phyloP scores from a whole-genome alignment of 1,140 invertebrate species.

The Helicoverpa armigera region DNA sequence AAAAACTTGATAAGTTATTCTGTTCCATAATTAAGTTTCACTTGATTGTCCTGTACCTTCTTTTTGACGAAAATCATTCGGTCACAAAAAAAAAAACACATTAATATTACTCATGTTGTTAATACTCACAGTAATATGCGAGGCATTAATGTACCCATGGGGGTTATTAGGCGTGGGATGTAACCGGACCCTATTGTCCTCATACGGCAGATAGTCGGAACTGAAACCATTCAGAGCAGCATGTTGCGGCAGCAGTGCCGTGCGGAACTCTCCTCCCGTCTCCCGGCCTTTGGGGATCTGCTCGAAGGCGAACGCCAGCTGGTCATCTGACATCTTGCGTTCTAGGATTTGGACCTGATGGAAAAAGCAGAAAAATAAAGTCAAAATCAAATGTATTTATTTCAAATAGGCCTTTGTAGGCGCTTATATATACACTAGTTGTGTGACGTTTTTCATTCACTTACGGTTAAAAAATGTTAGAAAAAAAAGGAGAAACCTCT shows the following conservation, averaged over 20 bases:
- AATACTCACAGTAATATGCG: slow-evolving; percentile 91
- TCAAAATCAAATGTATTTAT: no score
- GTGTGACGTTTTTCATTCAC: no score
- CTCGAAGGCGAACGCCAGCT: slow-evolving; percentile 95
- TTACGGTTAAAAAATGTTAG: no score
- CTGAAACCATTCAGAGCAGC: slow-evolving; percentile 87
- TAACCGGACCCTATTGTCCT: slow-evolving; percentile 94
- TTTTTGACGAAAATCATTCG: no score
- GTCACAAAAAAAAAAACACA: no score
- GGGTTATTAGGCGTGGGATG: slow-evolving; percentile 93
- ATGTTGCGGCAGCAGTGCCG: slow-evolving; percentile 90
- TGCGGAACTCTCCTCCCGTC: slow-evolving; percentile 88
- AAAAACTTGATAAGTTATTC: no score
- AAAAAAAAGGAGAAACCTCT: no score
- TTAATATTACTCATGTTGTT: no score
- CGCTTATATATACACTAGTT: no score
- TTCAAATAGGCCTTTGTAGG: no score
- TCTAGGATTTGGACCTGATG: slow-evolving; percentile 92
- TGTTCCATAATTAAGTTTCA: no score
- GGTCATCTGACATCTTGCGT: slow-evolving; percentile 92
- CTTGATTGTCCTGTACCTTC: no score
- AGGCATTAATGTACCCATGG: slow-evolving; percentile 96
- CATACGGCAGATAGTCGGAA: slow-evolving; percentile 94
- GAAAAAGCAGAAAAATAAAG: neutral
- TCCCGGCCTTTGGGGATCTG: slow-evolving; percentile 93